Evolutionary conservation across 1,140 invertebrate species (phyloP), one percentile per base, ranked within the genome.

Genomic region (Vanessa atalanta): DNA sequence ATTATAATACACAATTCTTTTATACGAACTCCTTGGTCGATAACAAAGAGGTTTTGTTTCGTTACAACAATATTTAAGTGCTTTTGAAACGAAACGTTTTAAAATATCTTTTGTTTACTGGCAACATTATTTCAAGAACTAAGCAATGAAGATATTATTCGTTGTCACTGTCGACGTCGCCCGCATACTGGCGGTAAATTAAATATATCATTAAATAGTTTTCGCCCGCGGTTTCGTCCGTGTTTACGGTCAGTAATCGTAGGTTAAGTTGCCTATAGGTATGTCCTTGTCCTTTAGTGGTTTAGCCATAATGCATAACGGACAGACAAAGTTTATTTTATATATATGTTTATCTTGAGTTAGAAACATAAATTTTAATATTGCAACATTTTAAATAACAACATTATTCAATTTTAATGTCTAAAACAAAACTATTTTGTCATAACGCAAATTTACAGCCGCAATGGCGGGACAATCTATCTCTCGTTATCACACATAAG

Each of bases 1-100:
- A 31, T 53, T 51, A 14, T 68, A 37, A 43, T 20, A 70, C 12
- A 70, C 43, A 61, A 70, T 23, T 57, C 50, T 69, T 47, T 69
- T 69, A 57, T 57, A 57, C 55, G 31, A 66, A 55, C 20, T 16
- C 51, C 20, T 43, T 55, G 51, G 50, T 55, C 43, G 55, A 23
- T 13, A n/a, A 67, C 48, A 48, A 65, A 60, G 16, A 57, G 4
- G 53, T 53, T 57, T 70, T 70, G 14, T 70, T 37, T 63, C 48
- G 16, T 15, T 20, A 69, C 14, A 53, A 53, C 15, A 53, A n/a
- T 26, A 68, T 14, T 16, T 53, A 26, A 61, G 57, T 70, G 69
- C 47, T 55, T 70, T 71, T 26, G 70, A 65, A 63, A 68, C 43
- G 37, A 5, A 48, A 63, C 60, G 12, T 57, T 65, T 23, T 14